Conservation (phyloP, 35 echinoderm and acorn worm species). For the Ophioderma brevispina region DNA sequence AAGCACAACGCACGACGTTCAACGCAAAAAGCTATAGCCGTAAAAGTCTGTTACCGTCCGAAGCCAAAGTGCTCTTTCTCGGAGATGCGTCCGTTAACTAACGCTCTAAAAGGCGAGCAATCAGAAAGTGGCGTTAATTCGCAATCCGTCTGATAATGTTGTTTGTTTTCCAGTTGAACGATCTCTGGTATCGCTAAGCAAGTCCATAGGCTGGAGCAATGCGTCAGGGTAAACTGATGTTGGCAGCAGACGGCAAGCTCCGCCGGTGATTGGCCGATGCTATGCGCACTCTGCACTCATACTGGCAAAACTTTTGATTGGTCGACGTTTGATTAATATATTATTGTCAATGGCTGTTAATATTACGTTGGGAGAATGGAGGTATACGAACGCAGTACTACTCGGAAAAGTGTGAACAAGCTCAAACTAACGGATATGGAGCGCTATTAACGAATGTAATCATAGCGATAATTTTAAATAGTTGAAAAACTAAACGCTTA, state of each 20-base stretch:
- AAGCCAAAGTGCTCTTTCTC: background rate
- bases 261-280: background rate
- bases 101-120: too few species aligned
- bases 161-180: conserved; percentile 2
- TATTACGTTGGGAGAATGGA: too few species aligned
- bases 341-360: background rate
- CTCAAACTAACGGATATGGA: too few species aligned
- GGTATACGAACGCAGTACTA: too few species aligned
- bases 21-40: too few species aligned
- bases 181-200: background rate
- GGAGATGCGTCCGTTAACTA: too few species aligned
- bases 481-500: too few species aligned
- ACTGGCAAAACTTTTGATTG: background rate
- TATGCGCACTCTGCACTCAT: background rate
- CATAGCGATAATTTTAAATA: too few species aligned
- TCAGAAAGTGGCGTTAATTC: background rate
- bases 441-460: too few species aligned
- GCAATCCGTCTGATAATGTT: background rate
- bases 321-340: conserved; percentile 1
- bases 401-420: too few species aligned
- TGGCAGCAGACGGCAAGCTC: background rate
- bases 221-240: background rate
- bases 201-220: background rate
- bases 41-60: background rate
- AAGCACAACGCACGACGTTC: background rate